Evolutionary conservation across 2,888 invertebrate genomes (phyloP).

Genomic region (Dichetophora obliterata): DNA sequence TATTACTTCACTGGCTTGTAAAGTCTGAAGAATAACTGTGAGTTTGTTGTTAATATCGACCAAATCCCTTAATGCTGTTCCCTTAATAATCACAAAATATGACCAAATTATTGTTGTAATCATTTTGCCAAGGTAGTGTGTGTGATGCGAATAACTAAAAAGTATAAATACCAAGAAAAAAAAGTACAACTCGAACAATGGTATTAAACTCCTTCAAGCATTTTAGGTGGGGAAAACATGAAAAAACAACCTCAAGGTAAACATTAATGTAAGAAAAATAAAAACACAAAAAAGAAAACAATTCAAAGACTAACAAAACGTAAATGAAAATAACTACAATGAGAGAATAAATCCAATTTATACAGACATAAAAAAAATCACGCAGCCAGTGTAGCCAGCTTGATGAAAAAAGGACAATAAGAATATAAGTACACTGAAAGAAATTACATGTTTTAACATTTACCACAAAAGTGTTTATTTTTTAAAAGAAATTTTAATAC

Average conservation of each 20-base stretch:
- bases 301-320: neutral
- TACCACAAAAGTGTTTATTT: no score
- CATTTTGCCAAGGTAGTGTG: neutral
- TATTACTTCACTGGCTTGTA: no score
- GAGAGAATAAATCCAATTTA: neutral
- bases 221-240: neutral
- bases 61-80: no score
- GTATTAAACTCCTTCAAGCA: neutral
- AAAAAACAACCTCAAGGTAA: neutral
- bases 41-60: no score
- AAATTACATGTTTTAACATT: no score
- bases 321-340: neutral
- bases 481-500: no score
- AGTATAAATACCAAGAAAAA: neutral
- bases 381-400: no score
- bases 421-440: no score
- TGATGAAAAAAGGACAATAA: no score
- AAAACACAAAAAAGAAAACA: neutral
- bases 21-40: no score
- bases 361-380: neutral
- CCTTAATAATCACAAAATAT: no score
- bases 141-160: neutral
- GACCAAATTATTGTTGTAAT: no score
- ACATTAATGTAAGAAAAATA: neutral
- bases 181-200: neutral